Evolutionary conservation across 2,113 vertebrate genomes (phyloP).

Genomic region (Corythornis vintsioides): DNA sequence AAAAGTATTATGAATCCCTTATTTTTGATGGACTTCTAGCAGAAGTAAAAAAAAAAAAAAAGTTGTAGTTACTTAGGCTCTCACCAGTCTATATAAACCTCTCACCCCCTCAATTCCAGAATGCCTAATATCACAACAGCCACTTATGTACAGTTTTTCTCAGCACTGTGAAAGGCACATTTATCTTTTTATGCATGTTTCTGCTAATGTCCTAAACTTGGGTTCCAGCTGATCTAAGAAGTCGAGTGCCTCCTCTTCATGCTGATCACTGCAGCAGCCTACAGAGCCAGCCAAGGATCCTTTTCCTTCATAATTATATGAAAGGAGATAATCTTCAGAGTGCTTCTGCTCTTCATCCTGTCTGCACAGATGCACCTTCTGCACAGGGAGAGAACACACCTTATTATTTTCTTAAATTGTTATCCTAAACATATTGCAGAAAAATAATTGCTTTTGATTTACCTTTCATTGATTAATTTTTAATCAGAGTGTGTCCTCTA

Average conservation of each 20-base stretch:
- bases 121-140: neutral
- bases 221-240: conserved; percentile 90
- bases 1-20: conserved; percentile 4
- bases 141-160: conserved; percentile 46
- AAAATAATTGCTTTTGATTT: conserved; percentile 83
- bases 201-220: conserved; percentile 89
- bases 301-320: conserved; percentile 87
- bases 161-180: neutral
- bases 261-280: conserved; percentile 88
- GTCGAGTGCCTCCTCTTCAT: conserved; percentile 81
- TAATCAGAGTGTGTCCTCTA: conserved; percentile 85
- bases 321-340: conserved; percentile 82
- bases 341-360: conserved; percentile 82
- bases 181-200: conserved; percentile 80
- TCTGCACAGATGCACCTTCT: conserved; percentile 82
- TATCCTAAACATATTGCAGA: conserved; percentile 74
- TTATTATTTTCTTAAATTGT: conserved; percentile 75
- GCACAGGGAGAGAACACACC: conserved; percentile 47
- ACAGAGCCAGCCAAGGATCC: conserved; percentile 88
- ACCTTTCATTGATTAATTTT: conserved; percentile 86
- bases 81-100: conserved; percentile 24
- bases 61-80: neutral
- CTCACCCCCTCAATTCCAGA: neutral
- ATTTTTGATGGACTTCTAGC: conserved; percentile 3
- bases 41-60: conserved; percentile 10